Conservation (phyloP, 2,113 vertebrate genomes). For the Oncorhynchus clarkii region DNA sequence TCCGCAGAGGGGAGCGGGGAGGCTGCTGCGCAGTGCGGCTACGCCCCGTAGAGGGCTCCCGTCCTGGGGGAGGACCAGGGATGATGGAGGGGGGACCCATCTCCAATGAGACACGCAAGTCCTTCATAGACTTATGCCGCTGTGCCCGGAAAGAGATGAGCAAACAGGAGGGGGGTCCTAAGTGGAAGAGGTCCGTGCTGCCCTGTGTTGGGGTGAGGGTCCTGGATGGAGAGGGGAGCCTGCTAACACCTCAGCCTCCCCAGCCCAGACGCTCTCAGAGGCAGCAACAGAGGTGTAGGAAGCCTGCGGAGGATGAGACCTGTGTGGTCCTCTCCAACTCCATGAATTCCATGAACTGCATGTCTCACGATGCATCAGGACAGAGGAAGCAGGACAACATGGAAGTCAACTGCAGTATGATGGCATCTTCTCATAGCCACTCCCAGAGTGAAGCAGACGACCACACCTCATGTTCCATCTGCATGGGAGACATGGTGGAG, state of each 20-base stretch:
- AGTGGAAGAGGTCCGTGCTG: constrained; percentile 79
- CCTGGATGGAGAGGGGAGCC: constrained; percentile 66
- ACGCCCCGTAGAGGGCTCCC: constrained; percentile 78
- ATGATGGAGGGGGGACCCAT: constrained; percentile 76
- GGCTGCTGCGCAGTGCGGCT: constrained; percentile 90
- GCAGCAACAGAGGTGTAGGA: constrained; percentile 75
- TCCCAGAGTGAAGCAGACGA: constrained; percentile 71
- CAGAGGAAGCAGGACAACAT: constrained; percentile 52
- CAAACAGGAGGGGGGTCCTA: constrained; percentile 79
- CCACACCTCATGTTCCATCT: constrained; percentile 86
- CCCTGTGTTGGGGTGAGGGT: constrained; percentile 73
- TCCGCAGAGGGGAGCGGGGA: constrained; percentile 85
- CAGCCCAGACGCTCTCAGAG: constrained; percentile 75
- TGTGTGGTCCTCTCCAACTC: constrained; percentile 36
- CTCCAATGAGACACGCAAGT: constrained; percentile 78
- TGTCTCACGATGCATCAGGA: constrained; percentile 58
- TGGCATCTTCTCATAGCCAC: constrained; percentile 4
- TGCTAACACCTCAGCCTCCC: constrained; percentile 70
- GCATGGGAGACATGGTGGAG: constrained; percentile 90
- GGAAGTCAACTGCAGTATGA: constrained; percentile 34
- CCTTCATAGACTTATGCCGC: constrained; percentile 83
- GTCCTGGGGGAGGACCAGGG: constrained; percentile 63
- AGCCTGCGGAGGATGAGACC: constrained; percentile 70
- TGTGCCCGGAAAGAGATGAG: constrained; percentile 84
- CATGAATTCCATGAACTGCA: background rate